Conservation (phyloP, 2,113 vertebrate species). For the Tychaedon coryphoeus region DNA sequence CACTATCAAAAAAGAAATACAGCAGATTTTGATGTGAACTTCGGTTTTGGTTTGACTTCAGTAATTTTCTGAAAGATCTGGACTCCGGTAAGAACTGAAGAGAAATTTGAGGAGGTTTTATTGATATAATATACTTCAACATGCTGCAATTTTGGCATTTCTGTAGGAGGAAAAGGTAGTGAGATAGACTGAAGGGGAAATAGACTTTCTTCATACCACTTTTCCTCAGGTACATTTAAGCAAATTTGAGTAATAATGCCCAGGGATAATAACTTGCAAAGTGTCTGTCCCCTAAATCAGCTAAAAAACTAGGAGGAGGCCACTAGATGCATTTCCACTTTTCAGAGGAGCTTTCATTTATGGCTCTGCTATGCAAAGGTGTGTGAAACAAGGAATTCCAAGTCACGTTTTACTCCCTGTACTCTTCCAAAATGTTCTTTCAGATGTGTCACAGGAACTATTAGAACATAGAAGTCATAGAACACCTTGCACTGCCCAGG, state of each 20-base stretch:
- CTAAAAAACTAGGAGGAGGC: not conserved
- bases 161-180: not conserved
- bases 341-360: not conserved
- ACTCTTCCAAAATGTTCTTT: not conserved
- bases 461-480: too few relatives aligned
- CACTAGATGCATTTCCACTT: not conserved
- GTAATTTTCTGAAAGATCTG: not conserved
- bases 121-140: not conserved
- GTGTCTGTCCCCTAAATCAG: not conserved
- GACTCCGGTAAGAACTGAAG: not conserved
- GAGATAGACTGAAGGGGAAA: not conserved
- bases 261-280: not conserved
- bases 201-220: not conserved
- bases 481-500: not conserved
- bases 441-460: not conserved
- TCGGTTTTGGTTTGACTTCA: not conserved
- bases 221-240: not conserved
- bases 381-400: not conserved
- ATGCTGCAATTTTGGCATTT: not conserved
- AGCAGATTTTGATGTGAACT: not conserved
- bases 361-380: not conserved
- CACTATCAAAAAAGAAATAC: not conserved
- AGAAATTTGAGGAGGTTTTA: not conserved
- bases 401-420: not conserved
- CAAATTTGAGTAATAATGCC: not conserved